Evolutionary conservation across 2,113 vertebrate species (phyloP).

Genomic region (Microtus richardsoni): DNA sequence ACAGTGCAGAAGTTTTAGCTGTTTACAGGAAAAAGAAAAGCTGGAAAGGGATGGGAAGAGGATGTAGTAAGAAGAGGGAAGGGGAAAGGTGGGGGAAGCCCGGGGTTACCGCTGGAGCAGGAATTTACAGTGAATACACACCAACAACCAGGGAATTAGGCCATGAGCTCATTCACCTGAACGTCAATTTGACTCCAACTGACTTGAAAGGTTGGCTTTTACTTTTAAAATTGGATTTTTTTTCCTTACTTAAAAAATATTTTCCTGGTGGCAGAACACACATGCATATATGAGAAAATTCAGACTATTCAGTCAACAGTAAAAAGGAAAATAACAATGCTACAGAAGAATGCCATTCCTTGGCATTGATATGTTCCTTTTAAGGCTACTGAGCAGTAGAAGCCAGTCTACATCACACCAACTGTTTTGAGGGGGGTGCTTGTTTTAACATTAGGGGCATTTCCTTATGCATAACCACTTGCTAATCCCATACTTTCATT

Average conservation of each 20-base stretch:
- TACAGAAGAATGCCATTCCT: background rate
- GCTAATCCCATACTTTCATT: background rate
- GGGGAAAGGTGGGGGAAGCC: background rate
- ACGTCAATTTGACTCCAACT: conserved; percentile 5
- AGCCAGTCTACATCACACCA: background rate
- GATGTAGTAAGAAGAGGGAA: background rate
- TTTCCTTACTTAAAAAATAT: conserved; percentile 5
- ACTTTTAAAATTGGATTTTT: background rate
- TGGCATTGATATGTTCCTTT: background rate
- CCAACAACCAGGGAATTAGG: background rate
- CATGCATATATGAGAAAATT: background rate
- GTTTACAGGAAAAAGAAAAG: background rate
- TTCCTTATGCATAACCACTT: background rate
- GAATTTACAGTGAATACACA: background rate
- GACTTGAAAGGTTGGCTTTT: background rate
- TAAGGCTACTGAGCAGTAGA: background rate
- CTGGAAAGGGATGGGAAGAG: background rate
- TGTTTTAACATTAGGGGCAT: background rate
- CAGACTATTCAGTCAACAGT: background rate
- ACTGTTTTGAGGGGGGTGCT: background rate
- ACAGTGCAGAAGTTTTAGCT: background rate
- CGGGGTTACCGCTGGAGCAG: background rate
- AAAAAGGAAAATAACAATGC: background rate
- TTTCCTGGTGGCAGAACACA: conserved; percentile 25
- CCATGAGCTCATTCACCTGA: background rate